These are phyloP conservation scores for Calonectris borealis DNA, from an alignment of 2,113 vertebrate genomes.

Conservation along the genomic window DNA sequence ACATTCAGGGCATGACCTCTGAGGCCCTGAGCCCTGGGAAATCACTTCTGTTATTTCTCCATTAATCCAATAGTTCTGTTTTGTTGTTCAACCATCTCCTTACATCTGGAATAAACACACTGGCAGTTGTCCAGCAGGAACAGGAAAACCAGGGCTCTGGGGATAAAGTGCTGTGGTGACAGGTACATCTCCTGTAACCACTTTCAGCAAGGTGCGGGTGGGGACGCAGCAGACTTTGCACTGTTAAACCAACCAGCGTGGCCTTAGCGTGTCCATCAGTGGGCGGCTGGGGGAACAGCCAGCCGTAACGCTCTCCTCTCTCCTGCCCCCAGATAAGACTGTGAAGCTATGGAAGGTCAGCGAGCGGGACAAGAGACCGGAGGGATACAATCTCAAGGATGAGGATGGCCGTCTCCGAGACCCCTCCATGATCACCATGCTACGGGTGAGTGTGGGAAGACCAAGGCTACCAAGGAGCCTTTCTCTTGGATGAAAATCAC, in stretches of 20 bases:
- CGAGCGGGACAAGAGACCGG: conserved; percentile 95
- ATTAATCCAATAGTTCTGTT: background rate
- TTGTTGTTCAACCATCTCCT: background rate
- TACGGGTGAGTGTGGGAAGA: conserved; percentile 80
- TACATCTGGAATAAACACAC: background rate
- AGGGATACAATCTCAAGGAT: conserved; percentile 98
- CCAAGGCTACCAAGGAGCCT: accelerated
- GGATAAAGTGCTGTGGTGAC: background rate
- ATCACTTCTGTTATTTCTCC: background rate
- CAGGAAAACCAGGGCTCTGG: background rate
- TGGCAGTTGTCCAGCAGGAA: accelerated
- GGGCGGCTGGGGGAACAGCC: accelerated
- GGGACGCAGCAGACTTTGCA: background rate
- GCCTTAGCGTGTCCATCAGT: accelerated
- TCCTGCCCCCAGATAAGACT: conserved; percentile 86
- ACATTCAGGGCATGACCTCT: background rate
- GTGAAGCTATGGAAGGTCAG: conserved; percentile 99
- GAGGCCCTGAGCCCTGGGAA: background rate
- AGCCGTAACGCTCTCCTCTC: accelerated
- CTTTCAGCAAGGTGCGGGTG: accelerated
- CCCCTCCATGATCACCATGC: conserved; percentile 92
- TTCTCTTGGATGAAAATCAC: accelerated
- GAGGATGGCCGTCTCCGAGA: conserved; percentile 94
- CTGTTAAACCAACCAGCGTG: accelerated
- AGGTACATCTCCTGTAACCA: accelerated